Evolutionary conservation across 2,888 invertebrate species (phyloP).

Genomic region (Syrista parreyssii): DNA sequence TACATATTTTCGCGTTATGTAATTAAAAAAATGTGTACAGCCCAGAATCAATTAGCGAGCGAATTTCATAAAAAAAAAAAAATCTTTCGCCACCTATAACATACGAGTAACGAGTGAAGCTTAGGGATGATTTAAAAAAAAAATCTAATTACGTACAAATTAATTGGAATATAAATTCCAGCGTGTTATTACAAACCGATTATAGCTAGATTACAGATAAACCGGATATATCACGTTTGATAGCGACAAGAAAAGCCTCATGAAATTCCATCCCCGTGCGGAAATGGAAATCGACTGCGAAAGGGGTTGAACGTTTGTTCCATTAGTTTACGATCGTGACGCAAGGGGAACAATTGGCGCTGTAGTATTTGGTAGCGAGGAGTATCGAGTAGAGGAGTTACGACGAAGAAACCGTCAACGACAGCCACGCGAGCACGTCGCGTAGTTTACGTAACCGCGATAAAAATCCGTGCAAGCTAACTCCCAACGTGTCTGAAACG

Average conservation of each 20-base stretch:
- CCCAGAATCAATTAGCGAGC: too few relatives aligned
- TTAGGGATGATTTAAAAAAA: too few relatives aligned
- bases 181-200: background rate
- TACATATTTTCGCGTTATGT: background rate
- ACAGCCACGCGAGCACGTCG: slow-evolving; percentile 30
- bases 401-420: slow-evolving; percentile 37
- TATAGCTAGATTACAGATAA: background rate
- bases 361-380: background rate
- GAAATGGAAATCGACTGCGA: background rate
- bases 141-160: background rate
- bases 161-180: background rate
- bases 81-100: too few relatives aligned
- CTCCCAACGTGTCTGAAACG: slow-evolving; percentile 33
- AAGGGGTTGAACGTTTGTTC: background rate
- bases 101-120: too few relatives aligned
- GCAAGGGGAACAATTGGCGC: background rate
- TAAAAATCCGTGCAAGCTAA: slow-evolving; percentile 30
- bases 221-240: background rate
- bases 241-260: background rate
- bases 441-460: slow-evolving; percentile 22
- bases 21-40: background rate
- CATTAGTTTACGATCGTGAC: background rate
- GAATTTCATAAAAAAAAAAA: too few relatives aligned
- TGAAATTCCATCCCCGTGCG: background rate
- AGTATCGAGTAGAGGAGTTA: slow-evolving; percentile 33